Evolutionary conservation across 2,113 vertebrate genomes (phyloP).

Genomic region (Halcyon senegalensis): DNA sequence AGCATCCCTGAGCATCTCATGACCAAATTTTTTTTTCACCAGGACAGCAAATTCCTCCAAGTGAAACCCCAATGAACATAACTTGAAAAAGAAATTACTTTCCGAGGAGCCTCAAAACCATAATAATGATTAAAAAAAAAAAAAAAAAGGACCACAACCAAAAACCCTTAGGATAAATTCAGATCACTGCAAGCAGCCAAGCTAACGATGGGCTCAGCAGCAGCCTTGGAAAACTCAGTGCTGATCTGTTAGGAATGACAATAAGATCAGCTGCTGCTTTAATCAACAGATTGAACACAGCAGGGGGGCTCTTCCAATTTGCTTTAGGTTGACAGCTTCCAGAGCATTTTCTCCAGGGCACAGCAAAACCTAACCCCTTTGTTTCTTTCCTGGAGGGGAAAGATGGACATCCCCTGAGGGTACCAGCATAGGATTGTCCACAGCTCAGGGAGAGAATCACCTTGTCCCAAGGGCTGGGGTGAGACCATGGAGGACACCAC

Average conservation of each 20-base stretch:
- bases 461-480: neutral
- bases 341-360: neutral
- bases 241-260: constrained; percentile 38
- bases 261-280: constrained; percentile 45
- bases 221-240: constrained; percentile 5
- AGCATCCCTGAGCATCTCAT: neutral
- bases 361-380: neutral
- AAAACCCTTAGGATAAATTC: neutral
- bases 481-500: neutral
- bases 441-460: neutral
- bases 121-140: neutral
- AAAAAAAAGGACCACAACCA: neutral
- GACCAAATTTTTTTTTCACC: neutral
- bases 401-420: neutral
- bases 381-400: neutral
- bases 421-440: neutral
- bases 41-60: neutral
- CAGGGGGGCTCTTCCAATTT: constrained; percentile 28
- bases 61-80: neutral
- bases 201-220: neutral
- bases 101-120: neutral
- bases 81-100: neutral
- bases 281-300: constrained; percentile 47
- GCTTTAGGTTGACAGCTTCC: constrained; percentile 16
- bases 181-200: constrained; percentile 23